phyloP scores from a whole-genome alignment of 1,140 invertebrate genomes.

The Drosophila repletoides region DNA sequence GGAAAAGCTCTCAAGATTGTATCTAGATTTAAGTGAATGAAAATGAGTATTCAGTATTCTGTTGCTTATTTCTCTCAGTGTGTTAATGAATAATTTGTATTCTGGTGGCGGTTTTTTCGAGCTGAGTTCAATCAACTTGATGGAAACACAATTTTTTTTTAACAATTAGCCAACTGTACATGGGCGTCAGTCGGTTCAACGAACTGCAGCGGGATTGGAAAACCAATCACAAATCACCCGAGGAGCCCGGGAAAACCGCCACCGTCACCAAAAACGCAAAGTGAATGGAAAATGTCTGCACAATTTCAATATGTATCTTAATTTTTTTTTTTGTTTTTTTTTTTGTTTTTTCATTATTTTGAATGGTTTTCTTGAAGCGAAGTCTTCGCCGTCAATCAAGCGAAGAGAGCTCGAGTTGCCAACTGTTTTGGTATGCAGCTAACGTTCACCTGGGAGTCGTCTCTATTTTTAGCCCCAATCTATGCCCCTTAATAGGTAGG shows the following conservation, averaged over 20 bases:
- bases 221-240: slow-evolving; percentile 62
- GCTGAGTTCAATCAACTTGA: slow-evolving; percentile 66
- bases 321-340: slow-evolving; percentile 23
- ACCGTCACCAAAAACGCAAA: slow-evolving; percentile 66
- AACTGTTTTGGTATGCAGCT: slow-evolving; percentile 52
- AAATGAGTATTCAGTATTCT: not conserved
- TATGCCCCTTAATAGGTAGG: too few species aligned
- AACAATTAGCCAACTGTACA: slow-evolving; percentile 68
- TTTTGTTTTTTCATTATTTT: slow-evolving; percentile 53
- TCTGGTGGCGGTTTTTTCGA: slow-evolving; percentile 38
- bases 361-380: slow-evolving; percentile 41
- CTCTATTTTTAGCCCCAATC: not conserved
- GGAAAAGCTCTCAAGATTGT: not conserved
- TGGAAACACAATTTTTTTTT: slow-evolving; percentile 53
- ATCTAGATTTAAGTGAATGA: too few species aligned
- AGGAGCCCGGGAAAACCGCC: slow-evolving; percentile 65
- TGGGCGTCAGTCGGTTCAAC: slow-evolving; percentile 44
- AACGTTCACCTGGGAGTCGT: slow-evolving; percentile 35
- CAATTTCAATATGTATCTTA: slow-evolving; percentile 53
- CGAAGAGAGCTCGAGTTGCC: slow-evolving; percentile 28
- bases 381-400: slow-evolving; percentile 52
- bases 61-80: not conserved
- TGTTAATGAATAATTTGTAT: slow-evolving; percentile 40
- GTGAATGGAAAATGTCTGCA: slow-evolving; percentile 80
- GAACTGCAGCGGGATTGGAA: slow-evolving; percentile 58